Conservation (phyloP, 2,797 vertebrate genomes). For the Fistularia tabacaria region DNA sequence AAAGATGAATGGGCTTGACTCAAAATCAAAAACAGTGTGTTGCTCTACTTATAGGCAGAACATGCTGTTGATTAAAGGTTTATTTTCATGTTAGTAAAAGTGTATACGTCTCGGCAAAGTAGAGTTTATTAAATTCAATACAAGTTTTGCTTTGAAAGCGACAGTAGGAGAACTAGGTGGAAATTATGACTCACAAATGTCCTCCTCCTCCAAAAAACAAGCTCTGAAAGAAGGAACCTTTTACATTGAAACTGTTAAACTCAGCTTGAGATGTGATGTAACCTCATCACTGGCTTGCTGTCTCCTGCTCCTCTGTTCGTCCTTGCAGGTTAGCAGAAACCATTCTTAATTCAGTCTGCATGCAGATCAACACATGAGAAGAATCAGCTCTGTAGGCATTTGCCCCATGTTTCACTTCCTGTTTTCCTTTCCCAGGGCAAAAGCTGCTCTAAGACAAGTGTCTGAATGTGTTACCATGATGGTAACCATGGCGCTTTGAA, state of each 20-base stretch:
- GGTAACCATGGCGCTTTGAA: conserved; percentile 72
- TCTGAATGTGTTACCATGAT: conserved; percentile 68
- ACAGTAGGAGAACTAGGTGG: too few relatives aligned
- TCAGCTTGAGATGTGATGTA: conserved; percentile 2
- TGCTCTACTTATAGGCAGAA: neutral
- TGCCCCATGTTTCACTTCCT: conserved; percentile 66
- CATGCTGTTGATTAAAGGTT: neutral
- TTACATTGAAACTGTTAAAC: neutral
- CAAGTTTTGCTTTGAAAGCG: too few relatives aligned
- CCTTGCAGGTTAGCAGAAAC: conserved; percentile 21
- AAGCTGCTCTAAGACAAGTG: conserved; percentile 55
- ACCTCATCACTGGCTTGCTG: neutral
- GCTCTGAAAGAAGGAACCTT: neutral
- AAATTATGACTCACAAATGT: too few relatives aligned
- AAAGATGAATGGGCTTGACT: conserved; percentile 9
- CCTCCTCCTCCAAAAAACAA: neutral
- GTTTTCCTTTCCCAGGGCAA: conserved; percentile 76
- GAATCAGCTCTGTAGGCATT: conserved; percentile 53
- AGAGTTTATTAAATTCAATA: too few relatives aligned
- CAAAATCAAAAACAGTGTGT: neutral
- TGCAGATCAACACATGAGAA: conserved; percentile 53
- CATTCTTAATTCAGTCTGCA: conserved; percentile 24
- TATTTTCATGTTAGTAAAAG: neutral
- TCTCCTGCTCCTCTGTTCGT: conserved; percentile 2
- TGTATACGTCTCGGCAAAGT: neutral